Base-by-base conservation (phyloP, 1,140 invertebrate species). In the Whitmania pigra region DNA sequence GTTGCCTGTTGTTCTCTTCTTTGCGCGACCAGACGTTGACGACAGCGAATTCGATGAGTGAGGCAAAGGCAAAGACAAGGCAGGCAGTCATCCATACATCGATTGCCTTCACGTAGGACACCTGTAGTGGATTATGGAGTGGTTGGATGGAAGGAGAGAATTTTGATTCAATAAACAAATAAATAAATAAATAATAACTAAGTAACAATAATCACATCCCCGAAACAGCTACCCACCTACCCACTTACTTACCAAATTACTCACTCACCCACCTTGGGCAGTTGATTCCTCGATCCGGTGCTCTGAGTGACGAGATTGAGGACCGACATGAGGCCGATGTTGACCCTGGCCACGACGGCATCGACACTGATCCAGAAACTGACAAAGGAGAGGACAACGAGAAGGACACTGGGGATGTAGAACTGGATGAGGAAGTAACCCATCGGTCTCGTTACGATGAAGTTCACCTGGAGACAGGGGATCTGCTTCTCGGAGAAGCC, bases 31-130 rank as follows among this genome's bases (percentile, higher is more conserved):
- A 53, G 22, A 73, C 72, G 55, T 78, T 78, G 9, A 90, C 89
- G 13, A 91, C 87, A 0, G 90, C 89, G 77, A 90, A 91, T 83
- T 92, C 90, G 29, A 88, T 87, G 17, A 91, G 81, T 15, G 89
- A 88, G 2, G 88, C 87, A 77, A 91, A 91, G 7, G 91, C 89
- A 57, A 90, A 91, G 69, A 90, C 85, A 87, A 90, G 90, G 25
- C 66, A 91, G 13, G 88, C 88, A 15, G 89, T 88, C 89, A 91
- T 90, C 89, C 89, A 94, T 0, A 93, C 88, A 80, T 94, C 91
- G 72, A 94, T 92, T 0, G 91, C 91, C 82, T 93, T 93, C 0
- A 93, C 90, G 80, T 73, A 73, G 53, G 67, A 69, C 27, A 73
- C 72, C 27, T 69, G 43, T 4, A 49, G 9, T 49, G 25, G 15